A percentile compares a stretch with the other conserved stretches of the same genome.
phyloP scores from a whole-genome alignment of 1,140 invertebrate species.

The Dendroctonus valens region DNA sequence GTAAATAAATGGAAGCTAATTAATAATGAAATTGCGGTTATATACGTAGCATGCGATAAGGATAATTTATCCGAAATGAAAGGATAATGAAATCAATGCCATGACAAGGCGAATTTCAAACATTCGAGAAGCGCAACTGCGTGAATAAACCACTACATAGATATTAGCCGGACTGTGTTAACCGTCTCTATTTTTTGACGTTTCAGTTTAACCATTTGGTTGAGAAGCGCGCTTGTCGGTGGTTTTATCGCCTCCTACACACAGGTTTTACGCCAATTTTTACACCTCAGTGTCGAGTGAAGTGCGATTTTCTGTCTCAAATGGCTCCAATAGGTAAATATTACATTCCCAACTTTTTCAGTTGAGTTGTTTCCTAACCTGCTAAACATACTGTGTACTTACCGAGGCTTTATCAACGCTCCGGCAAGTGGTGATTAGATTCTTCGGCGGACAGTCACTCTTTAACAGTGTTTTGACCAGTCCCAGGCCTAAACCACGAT shows the following conservation, averaged over 20 bases:
- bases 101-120: not conserved
- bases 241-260: no score
- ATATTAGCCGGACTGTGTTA: no score
- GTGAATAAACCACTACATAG: not conserved
- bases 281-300: not conserved
- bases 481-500: constrained; percentile 83
- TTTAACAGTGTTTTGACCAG: constrained; percentile 68
- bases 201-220: not conserved
- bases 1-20: no score
- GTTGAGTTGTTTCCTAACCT: constrained; percentile 25
- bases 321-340: constrained; percentile 56
- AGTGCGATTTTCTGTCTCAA: not conserved
- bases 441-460: constrained; percentile 55
- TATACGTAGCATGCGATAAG: no score
- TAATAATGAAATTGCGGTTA: no score
- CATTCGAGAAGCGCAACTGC: not conserved
- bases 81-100: not conserved
- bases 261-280: not conserved
- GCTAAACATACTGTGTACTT: constrained; percentile 39
- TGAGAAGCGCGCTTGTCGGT: no score
- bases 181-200: not conserved
- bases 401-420: constrained; percentile 64
- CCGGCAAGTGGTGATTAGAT: constrained; percentile 74
- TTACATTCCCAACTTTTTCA: constrained; percentile 7
- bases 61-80: no score